These are phyloP conservation scores for Embidobia sp. DNA, from an alignment of 2,888 invertebrate species.

Conservation along the genomic window DNA sequence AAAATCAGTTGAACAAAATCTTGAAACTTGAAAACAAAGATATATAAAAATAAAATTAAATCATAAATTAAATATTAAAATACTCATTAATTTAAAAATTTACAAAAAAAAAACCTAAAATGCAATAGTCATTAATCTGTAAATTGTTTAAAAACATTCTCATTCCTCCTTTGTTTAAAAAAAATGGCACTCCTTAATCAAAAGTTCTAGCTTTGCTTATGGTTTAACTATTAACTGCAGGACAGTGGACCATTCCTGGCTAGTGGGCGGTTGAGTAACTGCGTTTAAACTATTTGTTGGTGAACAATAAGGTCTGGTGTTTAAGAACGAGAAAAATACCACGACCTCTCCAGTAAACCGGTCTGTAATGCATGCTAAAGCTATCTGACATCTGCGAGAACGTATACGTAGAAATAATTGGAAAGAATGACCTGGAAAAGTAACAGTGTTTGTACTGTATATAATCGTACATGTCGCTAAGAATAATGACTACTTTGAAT, in stretches of 20 bases:
- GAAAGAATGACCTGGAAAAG: constrained; percentile 53
- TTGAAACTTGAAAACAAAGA: no score
- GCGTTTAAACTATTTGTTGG: constrained; percentile 66
- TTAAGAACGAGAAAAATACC: constrained; percentile 53
- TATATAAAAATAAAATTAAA: no score
- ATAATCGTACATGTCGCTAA: constrained; percentile 27
- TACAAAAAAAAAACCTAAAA: no score
- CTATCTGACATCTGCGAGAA: constrained; percentile 56
- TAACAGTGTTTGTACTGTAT: constrained; percentile 30
- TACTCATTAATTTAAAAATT: no score
- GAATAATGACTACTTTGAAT: not conserved
- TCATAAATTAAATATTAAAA: no score
- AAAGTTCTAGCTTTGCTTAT: no score
- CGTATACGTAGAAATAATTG: constrained; percentile 44
- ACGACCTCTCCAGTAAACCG: constrained; percentile 58
- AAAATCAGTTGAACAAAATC: no score
- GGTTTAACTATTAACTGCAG: no score
- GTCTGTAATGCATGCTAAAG: constrained; percentile 57
- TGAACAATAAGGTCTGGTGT: constrained; percentile 63
- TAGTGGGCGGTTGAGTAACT: constrained; percentile 65
- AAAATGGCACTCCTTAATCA: no score
- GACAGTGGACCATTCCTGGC: constrained; percentile 40
- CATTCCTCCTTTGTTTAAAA: no score
- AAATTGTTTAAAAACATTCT: no score
- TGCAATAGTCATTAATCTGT: no score